Percentiles rank a stretch among this genome's conserved stretches.
Evolutionary conservation across 2,888 invertebrate species (phyloP).

Genomic region (Caenorhabditis japonica): DNA sequence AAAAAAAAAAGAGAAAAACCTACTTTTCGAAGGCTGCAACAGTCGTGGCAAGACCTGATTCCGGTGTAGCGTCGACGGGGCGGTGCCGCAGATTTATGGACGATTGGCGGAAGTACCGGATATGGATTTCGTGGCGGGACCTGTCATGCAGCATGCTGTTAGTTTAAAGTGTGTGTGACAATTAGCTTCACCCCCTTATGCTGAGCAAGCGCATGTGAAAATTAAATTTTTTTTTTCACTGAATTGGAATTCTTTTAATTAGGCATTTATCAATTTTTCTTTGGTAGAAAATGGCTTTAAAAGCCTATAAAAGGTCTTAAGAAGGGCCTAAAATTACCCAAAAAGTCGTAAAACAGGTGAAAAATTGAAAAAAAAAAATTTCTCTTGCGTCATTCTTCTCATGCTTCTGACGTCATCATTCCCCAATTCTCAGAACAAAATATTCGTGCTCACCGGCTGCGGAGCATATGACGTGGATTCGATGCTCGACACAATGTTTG

Average conservation of each 20-base stretch:
- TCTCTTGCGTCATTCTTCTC: background rate
- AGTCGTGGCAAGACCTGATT: slow-evolving; percentile 11
- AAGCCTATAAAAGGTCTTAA: no score
- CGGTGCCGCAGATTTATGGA: background rate
- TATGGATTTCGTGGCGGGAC: background rate
- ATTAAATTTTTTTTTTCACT: no score
- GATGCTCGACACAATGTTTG: background rate
- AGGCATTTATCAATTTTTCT: no score
- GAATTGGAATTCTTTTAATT: no score
- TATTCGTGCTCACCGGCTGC: background rate
- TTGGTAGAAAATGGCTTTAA: no score
- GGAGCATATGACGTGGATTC: background rate
- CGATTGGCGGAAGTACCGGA: slow-evolving; percentile 7
- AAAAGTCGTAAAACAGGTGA: slow-evolving; percentile 10
- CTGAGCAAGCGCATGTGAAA: no score
- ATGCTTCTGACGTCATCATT: background rate
- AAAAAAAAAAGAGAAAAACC: background rate
- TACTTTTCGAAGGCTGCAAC: slow-evolving; percentile 27
- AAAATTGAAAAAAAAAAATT: background rate
- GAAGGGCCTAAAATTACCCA: no score
- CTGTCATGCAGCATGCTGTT: background rate
- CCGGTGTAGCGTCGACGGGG: slow-evolving; percentile 4
- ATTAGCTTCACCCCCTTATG: no score
- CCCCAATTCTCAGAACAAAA: background rate
- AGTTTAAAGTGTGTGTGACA: no score